Conservation (phyloP, 2,888 invertebrate species). For the Silvanus unidentatus region DNA sequence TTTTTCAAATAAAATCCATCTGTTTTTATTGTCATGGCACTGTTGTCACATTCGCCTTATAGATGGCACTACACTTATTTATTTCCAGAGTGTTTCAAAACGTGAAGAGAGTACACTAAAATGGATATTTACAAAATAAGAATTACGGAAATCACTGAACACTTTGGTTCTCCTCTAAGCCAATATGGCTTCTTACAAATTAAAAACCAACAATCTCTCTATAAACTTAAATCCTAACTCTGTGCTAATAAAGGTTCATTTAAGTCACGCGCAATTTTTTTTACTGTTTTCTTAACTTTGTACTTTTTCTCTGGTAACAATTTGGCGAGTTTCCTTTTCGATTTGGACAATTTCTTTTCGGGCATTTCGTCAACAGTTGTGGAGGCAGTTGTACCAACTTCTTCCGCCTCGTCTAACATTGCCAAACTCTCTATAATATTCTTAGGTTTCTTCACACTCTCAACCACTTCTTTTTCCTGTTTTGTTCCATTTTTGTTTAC, state of each 20-base stretch:
- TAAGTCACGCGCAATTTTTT: conserved; percentile 46
- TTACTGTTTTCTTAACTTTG: conserved; percentile 41
- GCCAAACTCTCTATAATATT: conserved; percentile 78
- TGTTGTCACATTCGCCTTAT: no score
- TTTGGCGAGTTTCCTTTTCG: conserved; percentile 60
- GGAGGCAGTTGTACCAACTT: conserved; percentile 13
- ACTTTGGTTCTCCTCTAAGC: no score
- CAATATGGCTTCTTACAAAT: no score
- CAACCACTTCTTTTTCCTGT: conserved; percentile 34
- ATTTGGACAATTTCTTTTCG: conserved; percentile 52
- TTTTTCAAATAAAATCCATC: no score
- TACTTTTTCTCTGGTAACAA: conserved; percentile 51
- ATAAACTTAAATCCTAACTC: conserved; percentile 46
- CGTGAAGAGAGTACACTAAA: no score
- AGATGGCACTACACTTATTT: no score
- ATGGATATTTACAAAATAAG: no score
- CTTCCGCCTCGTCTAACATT: conserved; percentile 58
- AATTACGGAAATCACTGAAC: no score
- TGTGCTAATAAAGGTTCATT: conserved; percentile 62
- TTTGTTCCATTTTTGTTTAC: conserved; percentile 69
- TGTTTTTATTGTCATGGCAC: no score
- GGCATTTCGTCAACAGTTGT: conserved; percentile 22
- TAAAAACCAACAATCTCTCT: no score
- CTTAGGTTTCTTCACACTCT: conserved; percentile 48
- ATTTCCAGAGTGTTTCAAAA: no score